A percentile compares a stretch with the other conserved stretches of the same genome.
Conservation (phyloP, 2,888 invertebrate genomes). For the Cactoblastis cactorum region DNA sequence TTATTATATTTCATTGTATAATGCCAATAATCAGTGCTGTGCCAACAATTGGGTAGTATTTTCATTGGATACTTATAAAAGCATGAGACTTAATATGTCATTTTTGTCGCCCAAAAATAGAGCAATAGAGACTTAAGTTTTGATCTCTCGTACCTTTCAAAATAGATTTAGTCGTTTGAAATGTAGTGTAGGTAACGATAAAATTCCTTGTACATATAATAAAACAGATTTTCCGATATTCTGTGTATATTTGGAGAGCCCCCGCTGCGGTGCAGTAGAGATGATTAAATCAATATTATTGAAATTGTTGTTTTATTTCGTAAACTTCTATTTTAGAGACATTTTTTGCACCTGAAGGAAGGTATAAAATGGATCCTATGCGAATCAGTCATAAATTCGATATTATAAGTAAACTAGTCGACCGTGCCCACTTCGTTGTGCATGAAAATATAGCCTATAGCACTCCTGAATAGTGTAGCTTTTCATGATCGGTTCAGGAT, state of each 20-base stretch:
- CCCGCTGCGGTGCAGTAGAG: constrained; percentile 18
- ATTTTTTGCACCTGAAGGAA: too few relatives aligned
- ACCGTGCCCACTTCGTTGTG: too few relatives aligned
- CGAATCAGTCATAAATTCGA: too few relatives aligned
- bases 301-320: constrained; percentile 3
- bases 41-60: too few relatives aligned
- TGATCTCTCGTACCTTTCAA: constrained; percentile 4
- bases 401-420: too few relatives aligned
- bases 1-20: too few relatives aligned
- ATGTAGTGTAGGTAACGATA: constrained; percentile 2
- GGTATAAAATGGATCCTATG: too few relatives aligned
- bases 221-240: constrained; percentile 23
- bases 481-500: too few relatives aligned
- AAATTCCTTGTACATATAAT: constrained; percentile 15
- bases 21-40: too few relatives aligned
- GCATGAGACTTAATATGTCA: neutral
- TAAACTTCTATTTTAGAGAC: neutral
- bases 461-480: too few relatives aligned
- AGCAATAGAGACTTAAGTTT: constrained; percentile 5
- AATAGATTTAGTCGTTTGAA: constrained; percentile 1
- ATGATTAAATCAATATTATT: constrained; percentile 14
- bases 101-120: neutral
- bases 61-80: neutral
- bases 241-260: constrained; percentile 24
- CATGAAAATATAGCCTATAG: too few relatives aligned